Evolutionary conservation across 2,888 invertebrate genomes (phyloP).

Genomic region (Tricholauxania praeusta): DNA sequence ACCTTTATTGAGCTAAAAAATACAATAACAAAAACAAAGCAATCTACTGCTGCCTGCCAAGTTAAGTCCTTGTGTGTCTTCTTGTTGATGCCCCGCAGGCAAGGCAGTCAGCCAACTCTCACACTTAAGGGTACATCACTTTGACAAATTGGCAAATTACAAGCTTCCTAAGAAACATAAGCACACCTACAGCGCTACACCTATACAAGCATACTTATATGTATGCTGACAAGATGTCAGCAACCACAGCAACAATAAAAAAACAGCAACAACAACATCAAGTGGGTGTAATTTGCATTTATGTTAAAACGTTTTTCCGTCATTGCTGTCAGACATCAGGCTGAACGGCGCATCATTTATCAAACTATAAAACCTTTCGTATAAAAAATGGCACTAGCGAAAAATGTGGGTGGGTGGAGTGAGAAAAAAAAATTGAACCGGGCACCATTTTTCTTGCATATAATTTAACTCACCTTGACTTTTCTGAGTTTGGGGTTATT

Average conservation of each 20-base stretch:
- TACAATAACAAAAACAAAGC: slow-evolving; percentile 7
- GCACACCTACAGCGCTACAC: too few relatives aligned
- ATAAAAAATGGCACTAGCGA: not conserved
- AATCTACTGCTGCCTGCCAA: not conserved
- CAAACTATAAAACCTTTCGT: slow-evolving; percentile 43
- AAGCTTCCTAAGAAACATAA: not conserved
- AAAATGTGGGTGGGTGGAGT: too few relatives aligned
- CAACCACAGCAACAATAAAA: not conserved
- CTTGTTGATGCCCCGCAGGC: too few relatives aligned
- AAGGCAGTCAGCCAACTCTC: not conserved
- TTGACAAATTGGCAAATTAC: slow-evolving; percentile 41
- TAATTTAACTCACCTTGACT: too few relatives aligned
- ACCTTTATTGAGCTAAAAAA: too few relatives aligned
- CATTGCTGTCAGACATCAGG: too few relatives aligned
- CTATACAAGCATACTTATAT: not conserved
- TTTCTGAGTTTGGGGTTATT: too few relatives aligned
- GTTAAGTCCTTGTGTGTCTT: not conserved
- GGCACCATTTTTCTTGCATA: too few relatives aligned
- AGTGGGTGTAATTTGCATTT: not conserved
- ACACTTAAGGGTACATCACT: not conserved
- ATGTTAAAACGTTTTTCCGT: too few relatives aligned
- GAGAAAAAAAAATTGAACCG: too few relatives aligned
- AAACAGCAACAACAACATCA: not conserved
- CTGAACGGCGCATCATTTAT: slow-evolving; percentile 43
- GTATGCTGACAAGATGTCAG: not conserved